Evolutionary conservation across 2,113 vertebrate species (phyloP), one percentile per base, ranked within the genome.

Genomic region (Pterophyllum scalare): DNA sequence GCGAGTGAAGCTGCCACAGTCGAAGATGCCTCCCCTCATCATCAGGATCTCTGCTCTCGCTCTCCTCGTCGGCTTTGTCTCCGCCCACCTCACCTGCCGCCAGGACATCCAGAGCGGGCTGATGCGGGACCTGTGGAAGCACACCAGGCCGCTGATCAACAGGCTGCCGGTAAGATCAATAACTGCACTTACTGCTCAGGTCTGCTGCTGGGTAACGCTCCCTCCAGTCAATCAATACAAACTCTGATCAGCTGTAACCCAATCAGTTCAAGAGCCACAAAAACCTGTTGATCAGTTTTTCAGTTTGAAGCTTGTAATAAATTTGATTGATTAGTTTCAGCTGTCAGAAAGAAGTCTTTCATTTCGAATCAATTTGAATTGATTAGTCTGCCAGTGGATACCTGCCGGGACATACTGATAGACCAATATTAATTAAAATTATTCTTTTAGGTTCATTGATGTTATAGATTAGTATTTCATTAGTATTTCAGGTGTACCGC

Each of bases 91-190:
- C 65, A 74, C 60, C 84, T 94, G 93, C 43, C 49, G 17, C 0
- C 81, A 81, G 85, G 65, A 81, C 67, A 49, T 94, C 8, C 86
- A 77, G 0, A 4, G 24, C 0, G 62, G 64, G 17, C 83, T 94
- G 79, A 77, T 94, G 80, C 59, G 81, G 8, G 79, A 90, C 2
- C 88, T 94, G 82, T 92, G 93, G 94, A 88, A 3, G 43, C 31
- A 24, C 1, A 92, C 59, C 58, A 54, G 0, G 1, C 13, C 33
- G 33, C 87, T 94, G 62, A 79, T 84, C 61, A 5, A 60, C 1
- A n/a, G 7, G 1, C 88, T 94, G 61, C 93, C 92, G 75, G 93
- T 94, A 84, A 75, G 90, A 86, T 52, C 80, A 20, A 33, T 61
- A 46, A n/a, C 43, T 28, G 24, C n/a, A n/a, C 59, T 77, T 64